Conservation (phyloP, 2,113 vertebrate genomes). For the Chamaea fasciata region DNA sequence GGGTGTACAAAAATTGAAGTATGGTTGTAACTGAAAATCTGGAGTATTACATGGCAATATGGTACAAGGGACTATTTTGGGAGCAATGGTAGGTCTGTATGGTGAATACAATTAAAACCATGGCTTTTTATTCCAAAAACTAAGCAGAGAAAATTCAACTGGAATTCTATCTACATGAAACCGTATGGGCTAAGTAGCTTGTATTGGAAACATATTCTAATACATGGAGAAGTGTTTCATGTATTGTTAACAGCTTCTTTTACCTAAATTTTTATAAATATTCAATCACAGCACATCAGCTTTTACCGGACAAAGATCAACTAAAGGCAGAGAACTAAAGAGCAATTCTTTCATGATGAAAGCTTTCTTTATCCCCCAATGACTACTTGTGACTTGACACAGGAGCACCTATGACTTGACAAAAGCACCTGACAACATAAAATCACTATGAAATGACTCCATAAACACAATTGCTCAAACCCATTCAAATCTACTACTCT, state of each 20-base stretch:
- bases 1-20: neutral
- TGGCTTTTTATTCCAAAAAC: neutral
- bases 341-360: neutral
- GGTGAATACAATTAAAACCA: neutral
- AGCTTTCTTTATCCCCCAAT: neutral
- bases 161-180: neutral
- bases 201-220: neutral
- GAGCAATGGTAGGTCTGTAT: neutral
- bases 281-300: neutral
- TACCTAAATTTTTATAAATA: neutral
- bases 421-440: neutral
- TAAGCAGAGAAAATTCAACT: neutral
- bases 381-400: neutral
- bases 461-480: neutral
- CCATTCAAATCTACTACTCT: neutral
- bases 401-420: neutral
- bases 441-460: neutral
- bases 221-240: neutral
- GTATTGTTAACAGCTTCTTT: neutral
- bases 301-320: neutral
- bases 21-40: neutral
- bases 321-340: neutral
- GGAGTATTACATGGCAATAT: neutral
- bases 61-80: neutral
- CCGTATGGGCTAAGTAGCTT: neutral